Conservation (phyloP, 1,140 invertebrate genomes). For the Drosophila truncata region DNA sequence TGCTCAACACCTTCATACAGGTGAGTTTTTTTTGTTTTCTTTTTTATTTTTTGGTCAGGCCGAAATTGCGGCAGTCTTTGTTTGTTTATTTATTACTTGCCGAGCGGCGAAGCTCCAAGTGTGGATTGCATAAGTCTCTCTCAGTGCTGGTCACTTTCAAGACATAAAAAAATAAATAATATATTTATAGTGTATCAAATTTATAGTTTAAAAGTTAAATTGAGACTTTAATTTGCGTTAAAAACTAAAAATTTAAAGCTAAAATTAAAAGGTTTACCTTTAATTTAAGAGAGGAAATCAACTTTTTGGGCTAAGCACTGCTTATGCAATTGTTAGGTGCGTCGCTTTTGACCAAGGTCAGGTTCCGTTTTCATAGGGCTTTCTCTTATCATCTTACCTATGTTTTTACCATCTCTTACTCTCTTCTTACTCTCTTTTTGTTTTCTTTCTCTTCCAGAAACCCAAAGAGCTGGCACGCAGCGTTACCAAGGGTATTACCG, state of each 20-base stretch:
- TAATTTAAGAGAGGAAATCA: background rate
- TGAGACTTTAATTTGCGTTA: too few species aligned
- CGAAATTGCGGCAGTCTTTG: slow-evolving; percentile 1
- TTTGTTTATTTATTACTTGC: slow-evolving; percentile 16
- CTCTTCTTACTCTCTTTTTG: background rate
- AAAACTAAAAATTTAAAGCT: background rate
- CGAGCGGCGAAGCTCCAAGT: background rate
- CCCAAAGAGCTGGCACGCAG: slow-evolving; percentile 86
- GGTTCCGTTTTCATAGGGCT: slow-evolving; percentile 2
- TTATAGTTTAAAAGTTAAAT: background rate
- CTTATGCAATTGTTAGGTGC: slow-evolving; percentile 36
- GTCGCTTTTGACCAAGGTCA: slow-evolving; percentile 36
- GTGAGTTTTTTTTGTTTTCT: slow-evolving; percentile 80
- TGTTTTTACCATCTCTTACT: background rate
- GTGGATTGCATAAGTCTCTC: slow-evolving; percentile 6
- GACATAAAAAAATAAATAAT: background rate
- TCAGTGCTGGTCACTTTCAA: background rate
- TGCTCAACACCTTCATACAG: slow-evolving; percentile 86
- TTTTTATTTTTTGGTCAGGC: slow-evolving; percentile 1
- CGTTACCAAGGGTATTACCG: slow-evolving; percentile 86
- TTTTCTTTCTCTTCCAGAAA: slow-evolving; percentile 78
- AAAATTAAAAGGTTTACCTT: too few species aligned
- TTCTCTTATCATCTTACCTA: slow-evolving; percentile 3
- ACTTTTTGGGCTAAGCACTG: background rate
- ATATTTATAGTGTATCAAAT: background rate